Evolutionary conservation across 2,888 invertebrate species (phyloP).

Genomic region (Sinhomidia bicolor): DNA sequence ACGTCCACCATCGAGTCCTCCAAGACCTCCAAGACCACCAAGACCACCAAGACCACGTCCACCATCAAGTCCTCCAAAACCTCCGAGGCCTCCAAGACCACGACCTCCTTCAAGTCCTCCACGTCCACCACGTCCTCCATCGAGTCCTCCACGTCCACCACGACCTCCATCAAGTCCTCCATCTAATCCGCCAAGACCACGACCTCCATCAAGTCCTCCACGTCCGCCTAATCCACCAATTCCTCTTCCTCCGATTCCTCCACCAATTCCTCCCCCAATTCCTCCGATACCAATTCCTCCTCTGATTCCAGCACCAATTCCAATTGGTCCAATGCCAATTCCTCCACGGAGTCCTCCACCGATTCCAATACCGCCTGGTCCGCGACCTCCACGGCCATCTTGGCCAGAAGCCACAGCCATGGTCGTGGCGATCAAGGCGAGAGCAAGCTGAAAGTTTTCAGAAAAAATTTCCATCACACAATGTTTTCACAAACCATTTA

Average conservation of each 20-base stretch:
- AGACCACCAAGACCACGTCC: slow-evolving; percentile 30
- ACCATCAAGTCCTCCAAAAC: neutral
- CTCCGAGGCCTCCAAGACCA: slow-evolving; percentile 20
- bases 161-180: slow-evolving; percentile 8
- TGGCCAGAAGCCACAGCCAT: slow-evolving; percentile 28
- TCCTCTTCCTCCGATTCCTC: neutral
- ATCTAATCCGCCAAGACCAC: neutral
- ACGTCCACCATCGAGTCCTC: slow-evolving; percentile 15
- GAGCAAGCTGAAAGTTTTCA: slow-evolving; percentile 44
- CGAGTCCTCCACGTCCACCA: slow-evolving; percentile 20
- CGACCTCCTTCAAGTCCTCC: slow-evolving; percentile 3
- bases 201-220: neutral
- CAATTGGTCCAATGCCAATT: slow-evolving; percentile 25
- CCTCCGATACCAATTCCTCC: slow-evolving; percentile 22
- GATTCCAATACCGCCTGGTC: slow-evolving; percentile 10
- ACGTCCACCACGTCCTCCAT: slow-evolving; percentile 9
- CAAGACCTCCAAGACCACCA: slow-evolving; percentile 26
- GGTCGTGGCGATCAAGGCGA: slow-evolving; percentile 36
- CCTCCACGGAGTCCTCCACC: slow-evolving; percentile 43
- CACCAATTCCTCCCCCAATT: neutral
- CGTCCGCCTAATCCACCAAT: neutral
- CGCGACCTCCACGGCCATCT: neutral
- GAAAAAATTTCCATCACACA: neutral
- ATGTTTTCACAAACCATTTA: neutral
- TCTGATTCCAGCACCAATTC: slow-evolving; percentile 28